These are phyloP conservation scores for Charaxes varanes DNA, from an alignment of 1,140 invertebrate species.

Conservation along the genomic window DNA sequence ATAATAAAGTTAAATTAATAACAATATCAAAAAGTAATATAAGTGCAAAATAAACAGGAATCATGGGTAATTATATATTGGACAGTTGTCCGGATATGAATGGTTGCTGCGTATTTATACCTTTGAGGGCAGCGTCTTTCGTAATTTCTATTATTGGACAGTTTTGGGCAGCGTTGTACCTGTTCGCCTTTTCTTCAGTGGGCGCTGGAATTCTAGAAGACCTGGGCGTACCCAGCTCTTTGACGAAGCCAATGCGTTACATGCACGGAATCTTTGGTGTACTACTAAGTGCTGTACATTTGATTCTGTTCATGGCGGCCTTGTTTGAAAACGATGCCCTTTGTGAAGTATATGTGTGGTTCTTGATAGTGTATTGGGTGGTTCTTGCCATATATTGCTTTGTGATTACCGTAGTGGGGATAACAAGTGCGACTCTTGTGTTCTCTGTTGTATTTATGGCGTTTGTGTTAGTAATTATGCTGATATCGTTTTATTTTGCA, in stretches of 20 bases:
- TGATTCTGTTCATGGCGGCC: slow-evolving; percentile 31
- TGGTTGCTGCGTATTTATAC: slow-evolving; percentile 23
- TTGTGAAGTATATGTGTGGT: slow-evolving; percentile 38
- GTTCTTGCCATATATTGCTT: slow-evolving; percentile 3
- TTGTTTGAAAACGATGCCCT: slow-evolving; percentile 23
- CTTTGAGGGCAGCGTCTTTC: slow-evolving; percentile 20
- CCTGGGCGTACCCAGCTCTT: slow-evolving; percentile 7
- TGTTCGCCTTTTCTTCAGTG: slow-evolving; percentile 15
- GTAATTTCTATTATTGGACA: slow-evolving; percentile 13
- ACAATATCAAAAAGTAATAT: too few species aligned
- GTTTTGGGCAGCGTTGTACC: slow-evolving; percentile 10
- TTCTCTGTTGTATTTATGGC: slow-evolving; percentile 10
- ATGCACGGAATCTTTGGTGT: slow-evolving; percentile 23
- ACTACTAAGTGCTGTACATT: slow-evolving; percentile 18
- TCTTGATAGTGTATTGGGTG: slow-evolving; percentile 16
- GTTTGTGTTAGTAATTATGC: slow-evolving; percentile 3
- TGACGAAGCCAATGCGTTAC: slow-evolving; percentile 14
- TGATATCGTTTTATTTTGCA: slow-evolving; percentile 16
- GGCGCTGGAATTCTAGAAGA: slow-evolving; percentile 11
- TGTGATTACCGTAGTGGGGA: slow-evolving; percentile 5
- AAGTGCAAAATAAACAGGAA: too few species aligned
- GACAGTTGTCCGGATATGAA: slow-evolving; percentile 25
- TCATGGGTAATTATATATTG: slow-evolving; percentile 25
- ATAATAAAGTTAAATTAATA: too few species aligned
- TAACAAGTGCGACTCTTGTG: too few species aligned